Base-by-base conservation (phyloP, 2,113 vertebrate species). In the Heterotis niloticus region DNA sequence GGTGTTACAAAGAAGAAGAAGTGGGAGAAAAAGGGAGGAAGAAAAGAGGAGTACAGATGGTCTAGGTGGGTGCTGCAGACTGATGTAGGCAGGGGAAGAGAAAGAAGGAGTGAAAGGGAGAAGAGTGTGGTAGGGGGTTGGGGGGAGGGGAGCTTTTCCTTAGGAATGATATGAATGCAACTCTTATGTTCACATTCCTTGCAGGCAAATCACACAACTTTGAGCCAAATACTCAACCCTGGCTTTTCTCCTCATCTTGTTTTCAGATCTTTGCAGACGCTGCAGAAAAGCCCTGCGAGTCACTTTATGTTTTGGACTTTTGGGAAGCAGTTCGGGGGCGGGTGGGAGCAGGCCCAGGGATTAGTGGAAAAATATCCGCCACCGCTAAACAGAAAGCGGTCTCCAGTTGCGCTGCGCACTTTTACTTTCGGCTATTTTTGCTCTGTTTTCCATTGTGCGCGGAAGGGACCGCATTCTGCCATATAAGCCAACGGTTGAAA, bases 361-460 rank as follows among this genome's bases (percentile, higher is more conserved):
- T 51, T 23, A 18, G 34, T 76, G 24, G 16, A 57, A 56, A 57
- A 77, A 54, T 54, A 23, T 34, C 28, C 20, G 10, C 51, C n/a
- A 56, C 14, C 44, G 64, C 44, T 77, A 56, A 24, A 66, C 24
- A 52, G 16, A 26, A 77, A 56, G 64, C 44, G 52, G 76, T 67
- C 24, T 67, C 16, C 80, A 51, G 84, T 86, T 84, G 77, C 72
- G 76, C 81, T 77, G 78, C 86, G 88, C 88, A 87, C 83, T 87
- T 86, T 87, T 77, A 81, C 79, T 23, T 57, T 26, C 60, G 73
- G 52, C 52, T 59, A 9, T 51, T 56, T 59, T 78, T 69, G 54
- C 54, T 13, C 23, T 24, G 20, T 78, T 68, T 68, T 57, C 51
- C 52, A 56, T 77, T 56, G 44, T 67, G 34, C 56, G 71, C 56